Conservation (phyloP, 2,888 invertebrate genomes). For the Drosophila atroscutellata region DNA sequence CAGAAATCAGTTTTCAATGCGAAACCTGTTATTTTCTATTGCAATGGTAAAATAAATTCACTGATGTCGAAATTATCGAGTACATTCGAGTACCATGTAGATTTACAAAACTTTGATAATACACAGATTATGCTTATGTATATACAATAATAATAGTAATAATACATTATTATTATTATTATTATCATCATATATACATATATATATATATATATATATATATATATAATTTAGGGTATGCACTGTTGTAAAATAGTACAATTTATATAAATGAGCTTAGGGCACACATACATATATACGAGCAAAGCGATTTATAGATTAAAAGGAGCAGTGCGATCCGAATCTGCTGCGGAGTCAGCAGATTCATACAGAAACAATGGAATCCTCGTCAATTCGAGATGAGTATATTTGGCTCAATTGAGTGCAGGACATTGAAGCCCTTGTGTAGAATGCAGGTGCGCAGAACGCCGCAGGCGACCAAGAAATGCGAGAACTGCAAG, state of each 20-base stretch:
- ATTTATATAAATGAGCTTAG: conserved; percentile 1
- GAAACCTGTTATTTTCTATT: neutral
- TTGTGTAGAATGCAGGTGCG: conserved; percentile 95
- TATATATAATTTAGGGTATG: neutral
- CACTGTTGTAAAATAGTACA: conserved; percentile 12
- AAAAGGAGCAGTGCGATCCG: conserved; percentile 2
- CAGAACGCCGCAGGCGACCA: conserved; percentile 91
- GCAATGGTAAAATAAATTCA: neutral
- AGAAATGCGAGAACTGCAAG: conserved; percentile 92
- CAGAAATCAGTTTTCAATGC: neutral
- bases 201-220: neutral
- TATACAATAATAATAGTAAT: conserved; percentile 10
- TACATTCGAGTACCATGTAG: conserved; percentile 26
- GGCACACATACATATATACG: conserved; percentile 6
- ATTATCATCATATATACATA: neutral
- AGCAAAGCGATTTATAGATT: conserved; percentile 14
- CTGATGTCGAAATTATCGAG: neutral
- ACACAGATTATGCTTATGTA: conserved; percentile 36
- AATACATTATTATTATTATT: neutral
- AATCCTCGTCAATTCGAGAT: conserved; percentile 76
- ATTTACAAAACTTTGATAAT: conserved; percentile 49
- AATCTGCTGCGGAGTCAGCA: neutral
- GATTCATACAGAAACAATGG: conserved; percentile 1
- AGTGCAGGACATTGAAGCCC: conserved; percentile 92
- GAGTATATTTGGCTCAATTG: conserved; percentile 87